phyloP scores from a whole-genome alignment of 1,140 invertebrate genomes.

The Drosophila melanica region DNA sequence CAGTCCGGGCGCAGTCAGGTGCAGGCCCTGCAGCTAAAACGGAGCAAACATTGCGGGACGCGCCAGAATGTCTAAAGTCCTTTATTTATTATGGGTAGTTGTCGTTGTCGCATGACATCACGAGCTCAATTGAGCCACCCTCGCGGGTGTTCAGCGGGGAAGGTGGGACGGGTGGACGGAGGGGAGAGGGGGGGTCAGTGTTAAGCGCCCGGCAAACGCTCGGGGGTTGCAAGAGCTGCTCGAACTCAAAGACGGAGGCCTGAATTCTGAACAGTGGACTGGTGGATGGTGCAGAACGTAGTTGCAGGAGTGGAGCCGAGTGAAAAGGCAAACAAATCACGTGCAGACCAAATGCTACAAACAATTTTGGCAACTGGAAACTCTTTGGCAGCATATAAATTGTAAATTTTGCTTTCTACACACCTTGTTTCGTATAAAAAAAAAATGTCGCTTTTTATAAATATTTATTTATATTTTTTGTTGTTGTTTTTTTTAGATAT shows the following conservation, averaged over 20 bases:
- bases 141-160: too few species aligned
- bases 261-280: not conserved
- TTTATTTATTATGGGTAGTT: constrained; percentile 69
- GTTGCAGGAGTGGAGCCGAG: constrained; percentile 42
- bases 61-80: constrained; percentile 71
- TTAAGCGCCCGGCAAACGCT: constrained; percentile 64
- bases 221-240: constrained; percentile 42
- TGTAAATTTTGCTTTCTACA: constrained; percentile 7
- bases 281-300: constrained; percentile 18
- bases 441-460: constrained; percentile 17
- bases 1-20: constrained; percentile 28
- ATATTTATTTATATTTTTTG: constrained; percentile 39
- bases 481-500: constrained; percentile 43
- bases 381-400: not conserved
- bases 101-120: constrained; percentile 65
- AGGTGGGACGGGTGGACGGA: too few species aligned
- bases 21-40: constrained; percentile 33
- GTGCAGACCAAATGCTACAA: constrained; percentile 55
- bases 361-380: constrained; percentile 22
- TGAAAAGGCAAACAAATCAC: constrained; percentile 59
- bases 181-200: constrained; percentile 1
- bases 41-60: constrained; percentile 20
- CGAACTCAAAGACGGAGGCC: constrained; percentile 31
- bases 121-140: constrained; percentile 29
- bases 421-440: constrained; percentile 40